Evolutionary conservation across 1,140 invertebrate genomes (phyloP).

Genomic region (Dendrolimus punctatus): DNA sequence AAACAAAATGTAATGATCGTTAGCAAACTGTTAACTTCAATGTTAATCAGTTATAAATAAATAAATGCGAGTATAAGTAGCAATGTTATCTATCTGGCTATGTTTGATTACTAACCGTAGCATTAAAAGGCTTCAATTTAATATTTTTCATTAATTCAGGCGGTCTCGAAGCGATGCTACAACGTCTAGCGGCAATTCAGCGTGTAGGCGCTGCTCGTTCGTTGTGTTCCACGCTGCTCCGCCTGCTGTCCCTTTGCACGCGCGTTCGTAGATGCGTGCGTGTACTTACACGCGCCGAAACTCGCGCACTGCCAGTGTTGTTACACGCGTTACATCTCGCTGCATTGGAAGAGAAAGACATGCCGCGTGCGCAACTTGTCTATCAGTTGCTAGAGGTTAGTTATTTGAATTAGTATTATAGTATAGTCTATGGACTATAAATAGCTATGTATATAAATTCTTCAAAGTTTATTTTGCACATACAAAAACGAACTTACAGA

Average conservation of each 20-base stretch:
- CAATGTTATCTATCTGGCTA: too few species aligned
- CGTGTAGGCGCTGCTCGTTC: slow-evolving; percentile 62
- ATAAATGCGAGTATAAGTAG: too few species aligned
- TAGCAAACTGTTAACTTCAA: too few species aligned
- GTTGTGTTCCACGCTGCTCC: slow-evolving; percentile 55
- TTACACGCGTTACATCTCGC: slow-evolving; percentile 64
- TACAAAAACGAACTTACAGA: not conserved
- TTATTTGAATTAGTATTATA: not conserved
- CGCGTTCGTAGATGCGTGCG: slow-evolving; percentile 66
- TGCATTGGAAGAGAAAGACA: slow-evolving; percentile 53
- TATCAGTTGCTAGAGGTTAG: slow-evolving; percentile 60
- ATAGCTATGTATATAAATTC: too few species aligned
- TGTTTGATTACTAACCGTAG: too few species aligned
- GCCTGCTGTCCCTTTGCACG: slow-evolving; percentile 58
- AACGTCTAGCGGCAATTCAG: slow-evolving; percentile 76
- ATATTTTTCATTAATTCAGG: slow-evolving; percentile 65
- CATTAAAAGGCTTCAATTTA: too few species aligned
- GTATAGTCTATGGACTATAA: too few species aligned
- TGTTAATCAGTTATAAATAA: too few species aligned
- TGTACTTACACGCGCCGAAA: slow-evolving; percentile 56
- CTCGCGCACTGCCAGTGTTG: slow-evolving; percentile 61
- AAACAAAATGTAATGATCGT: too few species aligned
- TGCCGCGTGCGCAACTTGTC: slow-evolving; percentile 53
- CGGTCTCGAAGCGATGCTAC: slow-evolving; percentile 87
- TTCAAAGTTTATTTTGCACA: too few species aligned